These are phyloP conservation scores for Cygnus buccinator DNA, from an alignment of 2,113 vertebrate genomes.

Conservation along the genomic window DNA sequence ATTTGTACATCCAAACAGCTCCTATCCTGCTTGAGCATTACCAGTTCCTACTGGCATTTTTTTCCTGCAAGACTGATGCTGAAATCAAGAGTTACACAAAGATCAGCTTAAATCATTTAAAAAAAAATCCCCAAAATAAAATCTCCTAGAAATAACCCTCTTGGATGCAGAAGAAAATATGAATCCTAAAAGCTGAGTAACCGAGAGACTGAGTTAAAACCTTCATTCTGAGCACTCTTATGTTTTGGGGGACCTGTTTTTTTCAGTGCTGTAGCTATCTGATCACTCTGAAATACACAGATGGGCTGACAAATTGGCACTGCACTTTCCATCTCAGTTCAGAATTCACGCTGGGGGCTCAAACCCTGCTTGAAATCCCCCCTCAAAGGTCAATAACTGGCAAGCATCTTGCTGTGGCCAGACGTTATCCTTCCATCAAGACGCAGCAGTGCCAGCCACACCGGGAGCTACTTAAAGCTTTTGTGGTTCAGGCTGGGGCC, in stretches of 20 bases:
- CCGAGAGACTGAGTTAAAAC: background rate
- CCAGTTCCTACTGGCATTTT: background rate
- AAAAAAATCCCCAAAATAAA: background rate
- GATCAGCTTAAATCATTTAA: background rate
- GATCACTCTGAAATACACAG: background rate
- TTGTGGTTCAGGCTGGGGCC: background rate
- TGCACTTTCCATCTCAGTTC: background rate
- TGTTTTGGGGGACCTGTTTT: background rate
- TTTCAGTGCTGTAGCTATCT: background rate
- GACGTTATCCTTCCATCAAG: background rate
- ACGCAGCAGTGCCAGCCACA: background rate
- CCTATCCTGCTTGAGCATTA: background rate
- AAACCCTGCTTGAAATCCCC: background rate
- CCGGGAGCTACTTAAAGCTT: background rate
- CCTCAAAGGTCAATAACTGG: background rate
- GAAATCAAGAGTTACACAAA: background rate
- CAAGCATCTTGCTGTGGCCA: background rate
- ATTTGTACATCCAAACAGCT: background rate
- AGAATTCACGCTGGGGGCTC: background rate
- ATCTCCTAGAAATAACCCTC: background rate
- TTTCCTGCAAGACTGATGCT: background rate
- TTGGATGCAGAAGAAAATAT: background rate
- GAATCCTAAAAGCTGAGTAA: background rate
- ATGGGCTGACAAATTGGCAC: background rate
- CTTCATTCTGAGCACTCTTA: background rate